A percentile compares a stretch with the other conserved stretches of the same genome.
Conservation (phyloP, 1,140 invertebrate genomes). For the Coptotermes formosanus region DNA sequence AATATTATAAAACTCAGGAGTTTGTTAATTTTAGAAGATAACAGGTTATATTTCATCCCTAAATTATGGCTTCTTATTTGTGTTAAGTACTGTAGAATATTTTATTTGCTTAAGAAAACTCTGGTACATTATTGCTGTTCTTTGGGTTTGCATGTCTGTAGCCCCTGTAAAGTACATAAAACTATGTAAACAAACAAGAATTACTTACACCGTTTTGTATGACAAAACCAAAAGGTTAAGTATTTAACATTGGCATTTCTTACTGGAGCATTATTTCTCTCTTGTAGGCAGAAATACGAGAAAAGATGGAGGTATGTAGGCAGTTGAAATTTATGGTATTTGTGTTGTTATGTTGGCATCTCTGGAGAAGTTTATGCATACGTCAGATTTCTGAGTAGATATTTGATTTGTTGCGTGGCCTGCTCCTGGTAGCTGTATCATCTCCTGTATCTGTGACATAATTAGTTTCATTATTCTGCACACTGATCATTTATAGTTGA, state of each 20-base stretch:
- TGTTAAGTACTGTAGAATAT: too few relatives aligned
- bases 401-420: not conserved
- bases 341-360: not conserved
- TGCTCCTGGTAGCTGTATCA: not conserved
- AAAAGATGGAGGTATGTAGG: constrained; percentile 67
- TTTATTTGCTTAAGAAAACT: too few relatives aligned
- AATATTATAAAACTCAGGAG: too few relatives aligned
- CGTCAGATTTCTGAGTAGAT: not conserved
- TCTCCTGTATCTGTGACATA: too few relatives aligned
- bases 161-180: not conserved
- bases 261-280: constrained; percentile 38
- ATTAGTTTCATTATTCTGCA: too few relatives aligned
- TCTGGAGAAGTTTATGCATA: not conserved
- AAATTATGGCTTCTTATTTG: too few relatives aligned
- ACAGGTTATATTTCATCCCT: too few relatives aligned
- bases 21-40: too few relatives aligned
- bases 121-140: too few relatives aligned
- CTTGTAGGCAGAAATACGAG: constrained; percentile 69
- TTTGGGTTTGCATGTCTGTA: not conserved
- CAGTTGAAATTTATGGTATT: constrained; percentile 33
- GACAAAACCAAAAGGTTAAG: not conserved
- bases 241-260: not conserved
- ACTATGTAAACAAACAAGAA: not conserved
- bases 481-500: too few relatives aligned
- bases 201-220: not conserved